These are phyloP conservation scores for Drosophila murphyi DNA, from an alignment of 1,140 invertebrate species.

Conservation along the genomic window DNA sequence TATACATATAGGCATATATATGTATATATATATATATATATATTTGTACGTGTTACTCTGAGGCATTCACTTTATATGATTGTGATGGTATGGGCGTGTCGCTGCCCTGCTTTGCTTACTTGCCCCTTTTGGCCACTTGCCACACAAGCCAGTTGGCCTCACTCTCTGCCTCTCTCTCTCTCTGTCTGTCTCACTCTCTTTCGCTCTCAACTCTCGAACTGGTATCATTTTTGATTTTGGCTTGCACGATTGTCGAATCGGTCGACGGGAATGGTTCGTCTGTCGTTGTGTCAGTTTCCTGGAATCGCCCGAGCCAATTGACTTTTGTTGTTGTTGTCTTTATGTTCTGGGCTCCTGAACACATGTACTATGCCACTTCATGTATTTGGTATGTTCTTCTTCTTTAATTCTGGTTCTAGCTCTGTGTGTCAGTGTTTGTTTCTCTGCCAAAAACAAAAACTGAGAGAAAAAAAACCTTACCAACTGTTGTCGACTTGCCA, in stretches of 20 bases:
- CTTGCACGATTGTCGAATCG: conserved; percentile 35
- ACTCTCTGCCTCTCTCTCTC: conserved; percentile 1
- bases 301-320: conserved; percentile 47
- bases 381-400: conserved; percentile 10
- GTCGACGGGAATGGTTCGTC: conserved; percentile 14
- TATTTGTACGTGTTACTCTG: conserved; percentile 43
- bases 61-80: conserved; percentile 53
- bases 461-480: conserved; percentile 22
- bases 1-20: conserved; percentile 12
- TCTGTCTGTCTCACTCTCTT: conserved; percentile 7
- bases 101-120: conserved; percentile 33
- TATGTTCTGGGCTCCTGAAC: conserved; percentile 50
- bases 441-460: conserved; percentile 32
- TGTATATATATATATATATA: conserved; percentile 8
- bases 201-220: conserved; percentile 26
- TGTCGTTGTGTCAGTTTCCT: conserved; percentile 57
- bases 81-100: conserved; percentile 48
- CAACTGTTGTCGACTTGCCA: conserved; percentile 49
- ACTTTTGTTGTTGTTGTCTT: conserved; percentile 35
- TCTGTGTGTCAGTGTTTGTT: conserved; percentile 29
- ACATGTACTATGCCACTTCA: conserved; percentile 41
- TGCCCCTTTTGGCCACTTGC: conserved; percentile 26
- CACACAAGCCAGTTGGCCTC: neutral
- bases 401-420: neutral
- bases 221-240: conserved; percentile 44